Percentiles rank a stretch among this genome's conserved stretches.
phyloP scores from a whole-genome alignment of 2,888 invertebrate species.

The Embidobia sp. region DNA sequence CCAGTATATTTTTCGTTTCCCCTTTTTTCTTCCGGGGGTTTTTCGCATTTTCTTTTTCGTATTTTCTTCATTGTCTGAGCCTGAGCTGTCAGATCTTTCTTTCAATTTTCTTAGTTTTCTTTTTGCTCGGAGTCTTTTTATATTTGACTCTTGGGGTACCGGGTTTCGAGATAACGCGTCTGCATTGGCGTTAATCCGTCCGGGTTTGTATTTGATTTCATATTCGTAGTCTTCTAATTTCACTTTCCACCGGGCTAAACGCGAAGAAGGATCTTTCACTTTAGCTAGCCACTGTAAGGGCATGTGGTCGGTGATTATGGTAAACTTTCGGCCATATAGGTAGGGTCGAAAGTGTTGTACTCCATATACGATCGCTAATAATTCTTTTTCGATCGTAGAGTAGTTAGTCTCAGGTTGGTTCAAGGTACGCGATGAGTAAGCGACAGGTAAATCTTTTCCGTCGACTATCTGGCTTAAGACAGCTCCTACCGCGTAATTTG shows the following conservation, averaged over 20 bases:
- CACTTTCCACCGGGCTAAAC: constrained; percentile 13
- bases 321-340: too few relatives aligned
- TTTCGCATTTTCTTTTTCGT: too few relatives aligned
- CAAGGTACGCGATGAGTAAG: not conserved
- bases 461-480: constrained; percentile 14
- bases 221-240: too few relatives aligned
- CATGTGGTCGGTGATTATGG: too few relatives aligned
- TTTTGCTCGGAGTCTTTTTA: too few relatives aligned
- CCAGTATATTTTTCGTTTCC: too few relatives aligned
- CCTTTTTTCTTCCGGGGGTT: too few relatives aligned
- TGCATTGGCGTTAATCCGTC: not conserved
- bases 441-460: not conserved
- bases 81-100: too few relatives aligned
- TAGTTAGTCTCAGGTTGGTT: not conserved
- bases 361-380: too few relatives aligned
- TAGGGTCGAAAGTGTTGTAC: constrained; percentile 8
- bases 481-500: not conserved
- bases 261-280: constrained; percentile 16
- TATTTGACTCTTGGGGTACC: not conserved
- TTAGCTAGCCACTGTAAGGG: too few relatives aligned
- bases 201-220: constrained; percentile 7
- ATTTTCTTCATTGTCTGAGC: too few relatives aligned
- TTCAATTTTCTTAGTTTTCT: too few relatives aligned
- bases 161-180: constrained; percentile 20
- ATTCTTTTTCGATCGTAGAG: constrained; percentile 8